Conservation (phyloP, 2,797 vertebrate genomes). For the Hirundo rustica region DNA sequence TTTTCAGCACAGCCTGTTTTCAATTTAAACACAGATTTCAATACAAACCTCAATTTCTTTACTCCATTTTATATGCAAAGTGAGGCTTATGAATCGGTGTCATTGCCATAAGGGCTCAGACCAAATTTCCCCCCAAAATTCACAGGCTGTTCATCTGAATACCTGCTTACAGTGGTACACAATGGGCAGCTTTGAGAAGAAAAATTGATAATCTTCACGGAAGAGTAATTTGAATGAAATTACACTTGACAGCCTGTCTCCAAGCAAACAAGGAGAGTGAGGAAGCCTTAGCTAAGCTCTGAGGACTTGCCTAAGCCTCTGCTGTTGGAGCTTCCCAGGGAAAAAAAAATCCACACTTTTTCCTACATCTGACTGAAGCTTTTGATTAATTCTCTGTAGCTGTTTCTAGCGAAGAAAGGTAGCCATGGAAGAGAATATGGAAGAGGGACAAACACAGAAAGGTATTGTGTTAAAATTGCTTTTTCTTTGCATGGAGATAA, state of each 20-base stretch:
- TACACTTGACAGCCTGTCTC: conserved; percentile 90
- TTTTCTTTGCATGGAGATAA: conserved; percentile 47
- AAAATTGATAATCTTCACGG: conserved; percentile 87
- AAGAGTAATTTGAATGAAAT: conserved; percentile 92
- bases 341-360: conserved; percentile 71
- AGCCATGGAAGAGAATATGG: conserved; percentile 98
- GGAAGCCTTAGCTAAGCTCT: conserved; percentile 77
- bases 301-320: conserved; percentile 78
- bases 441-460: conserved; percentile 98
- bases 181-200: conserved; percentile 89
- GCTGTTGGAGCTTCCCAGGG: conserved; percentile 75
- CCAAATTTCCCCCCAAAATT: conserved; percentile 73
- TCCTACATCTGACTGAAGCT: conserved; percentile 74
- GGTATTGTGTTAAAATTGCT: conserved; percentile 81
- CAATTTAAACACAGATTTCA: conserved; percentile 71
- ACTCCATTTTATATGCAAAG: conserved; percentile 74
- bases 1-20: conserved; percentile 72
- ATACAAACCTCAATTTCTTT: conserved; percentile 74
- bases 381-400: conserved; percentile 77
- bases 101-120: conserved; percentile 64
- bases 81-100: conserved; percentile 57
- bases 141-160: conserved; percentile 77
- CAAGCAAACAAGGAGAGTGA: conserved; percentile 78
- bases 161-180: conserved; percentile 84
- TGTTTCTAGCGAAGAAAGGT: conserved; percentile 75